phyloP scores from a whole-genome alignment of 2,888 invertebrate genomes.

The Actias luna region DNA sequence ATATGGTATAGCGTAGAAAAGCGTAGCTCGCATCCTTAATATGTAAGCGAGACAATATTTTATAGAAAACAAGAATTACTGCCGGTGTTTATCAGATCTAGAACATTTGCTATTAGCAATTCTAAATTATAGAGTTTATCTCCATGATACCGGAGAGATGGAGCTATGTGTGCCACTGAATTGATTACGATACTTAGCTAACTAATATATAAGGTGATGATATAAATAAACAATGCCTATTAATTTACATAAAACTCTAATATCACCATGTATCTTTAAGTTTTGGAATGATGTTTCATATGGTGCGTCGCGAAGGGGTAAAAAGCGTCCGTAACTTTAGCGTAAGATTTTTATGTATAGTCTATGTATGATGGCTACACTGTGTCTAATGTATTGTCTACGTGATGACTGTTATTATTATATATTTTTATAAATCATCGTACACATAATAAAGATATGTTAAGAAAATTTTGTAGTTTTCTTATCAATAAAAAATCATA shows the following conservation, averaged over 20 bases:
- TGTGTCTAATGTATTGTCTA: no score
- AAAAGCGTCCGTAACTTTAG: no score
- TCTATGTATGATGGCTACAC: no score
- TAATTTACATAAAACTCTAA: not conserved
- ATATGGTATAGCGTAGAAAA: not conserved
- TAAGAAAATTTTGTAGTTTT: no score
- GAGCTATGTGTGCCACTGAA: not conserved
- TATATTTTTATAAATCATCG: no score
- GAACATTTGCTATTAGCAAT: slow-evolving; percentile 1
- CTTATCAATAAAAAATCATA: no score
- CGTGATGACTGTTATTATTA: no score
- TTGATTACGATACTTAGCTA: not conserved
- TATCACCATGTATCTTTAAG: not conserved
- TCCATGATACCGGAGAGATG: not conserved
- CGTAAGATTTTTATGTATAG: no score
- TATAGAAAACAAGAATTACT: not conserved
- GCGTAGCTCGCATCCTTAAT: not conserved
- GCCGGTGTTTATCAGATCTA: slow-evolving; percentile 3
- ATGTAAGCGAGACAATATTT: not conserved
- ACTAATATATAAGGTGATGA: not conserved
- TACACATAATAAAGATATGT: no score
- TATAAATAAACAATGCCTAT: not conserved
- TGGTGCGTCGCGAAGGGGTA: no score
- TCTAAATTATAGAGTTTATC: slow-evolving; percentile 3
- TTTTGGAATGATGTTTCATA: no score